These are phyloP conservation scores for Todiramphus chloris DNA, from an alignment of 2,113 vertebrate species.

Conservation along the genomic window DNA sequence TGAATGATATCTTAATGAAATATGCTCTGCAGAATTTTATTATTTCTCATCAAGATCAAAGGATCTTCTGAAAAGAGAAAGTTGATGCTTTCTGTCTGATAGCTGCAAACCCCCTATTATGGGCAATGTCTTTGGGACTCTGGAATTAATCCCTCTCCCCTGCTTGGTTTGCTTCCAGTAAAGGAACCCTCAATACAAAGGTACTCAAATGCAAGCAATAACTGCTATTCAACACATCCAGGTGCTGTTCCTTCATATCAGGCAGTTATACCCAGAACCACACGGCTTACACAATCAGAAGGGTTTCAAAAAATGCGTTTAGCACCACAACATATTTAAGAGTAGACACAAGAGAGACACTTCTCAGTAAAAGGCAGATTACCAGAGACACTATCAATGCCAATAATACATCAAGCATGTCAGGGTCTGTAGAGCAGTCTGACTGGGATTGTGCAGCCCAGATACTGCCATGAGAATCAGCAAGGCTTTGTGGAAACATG, in stretches of 20 bases:
- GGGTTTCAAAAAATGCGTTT: background rate
- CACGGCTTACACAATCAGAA: accelerated
- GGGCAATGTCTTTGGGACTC: background rate
- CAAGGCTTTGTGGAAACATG: background rate
- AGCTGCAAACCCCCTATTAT: background rate
- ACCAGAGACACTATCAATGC: background rate
- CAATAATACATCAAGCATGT: background rate
- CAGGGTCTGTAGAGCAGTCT: background rate
- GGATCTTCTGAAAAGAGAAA: background rate
- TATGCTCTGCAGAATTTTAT: background rate
- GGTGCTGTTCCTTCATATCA: accelerated
- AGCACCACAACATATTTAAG: background rate
- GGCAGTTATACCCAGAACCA: background rate
- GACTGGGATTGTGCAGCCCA: background rate
- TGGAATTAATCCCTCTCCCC: background rate
- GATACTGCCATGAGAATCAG: background rate
- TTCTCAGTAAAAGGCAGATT: background rate
- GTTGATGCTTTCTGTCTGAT: background rate
- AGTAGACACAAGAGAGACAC: background rate
- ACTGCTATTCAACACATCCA: background rate
- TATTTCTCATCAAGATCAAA: background rate
- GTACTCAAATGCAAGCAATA: background rate
- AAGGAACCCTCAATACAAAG: background rate
- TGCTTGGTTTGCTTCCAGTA: background rate
- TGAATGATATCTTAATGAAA: background rate